A percentile compares a stretch with the other conserved stretches of the same genome.
Conservation (phyloP, 2,888 invertebrate genomes). For the Drosophila anceps region DNA sequence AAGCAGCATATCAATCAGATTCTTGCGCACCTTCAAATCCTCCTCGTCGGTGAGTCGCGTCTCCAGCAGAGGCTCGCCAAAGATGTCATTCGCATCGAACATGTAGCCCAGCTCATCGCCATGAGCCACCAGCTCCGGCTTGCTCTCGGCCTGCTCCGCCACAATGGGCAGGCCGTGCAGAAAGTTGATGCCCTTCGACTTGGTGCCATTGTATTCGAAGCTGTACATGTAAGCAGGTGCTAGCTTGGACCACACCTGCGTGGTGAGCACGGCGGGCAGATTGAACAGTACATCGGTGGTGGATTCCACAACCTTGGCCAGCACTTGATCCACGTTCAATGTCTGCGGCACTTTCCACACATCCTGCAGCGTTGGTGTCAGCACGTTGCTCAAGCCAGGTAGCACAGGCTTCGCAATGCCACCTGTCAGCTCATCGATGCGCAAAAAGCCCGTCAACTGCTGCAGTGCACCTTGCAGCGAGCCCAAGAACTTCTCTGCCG, state of each 20-base stretch:
- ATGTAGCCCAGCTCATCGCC: constrained; percentile 91
- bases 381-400: constrained; percentile 71
- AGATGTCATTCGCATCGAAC: constrained; percentile 88
- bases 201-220: constrained; percentile 90
- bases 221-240: constrained; percentile 90
- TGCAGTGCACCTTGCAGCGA: constrained; percentile 74
- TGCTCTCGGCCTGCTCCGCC: constrained; percentile 82
- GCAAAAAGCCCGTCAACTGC: constrained; percentile 76
- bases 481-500: constrained; percentile 80
- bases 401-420: constrained; percentile 75
- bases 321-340: constrained; percentile 75
- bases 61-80: constrained; percentile 87
- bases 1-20: constrained; percentile 89
- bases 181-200: constrained; percentile 88
- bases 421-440: constrained; percentile 79
- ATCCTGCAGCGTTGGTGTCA: constrained; percentile 80
- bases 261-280: constrained; percentile 90
- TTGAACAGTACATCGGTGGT: constrained; percentile 91
- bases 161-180: constrained; percentile 89
- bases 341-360: constrained; percentile 81
- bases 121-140: constrained; percentile 86
- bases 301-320: constrained; percentile 83
- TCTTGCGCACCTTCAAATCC: constrained; percentile 88
- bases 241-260: constrained; percentile 89
- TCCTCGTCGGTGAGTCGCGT: constrained; percentile 85